These are phyloP conservation scores for Misgurnus mizolepis DNA, from an alignment of 2,113 vertebrate species.

Conservation along the genomic window DNA sequence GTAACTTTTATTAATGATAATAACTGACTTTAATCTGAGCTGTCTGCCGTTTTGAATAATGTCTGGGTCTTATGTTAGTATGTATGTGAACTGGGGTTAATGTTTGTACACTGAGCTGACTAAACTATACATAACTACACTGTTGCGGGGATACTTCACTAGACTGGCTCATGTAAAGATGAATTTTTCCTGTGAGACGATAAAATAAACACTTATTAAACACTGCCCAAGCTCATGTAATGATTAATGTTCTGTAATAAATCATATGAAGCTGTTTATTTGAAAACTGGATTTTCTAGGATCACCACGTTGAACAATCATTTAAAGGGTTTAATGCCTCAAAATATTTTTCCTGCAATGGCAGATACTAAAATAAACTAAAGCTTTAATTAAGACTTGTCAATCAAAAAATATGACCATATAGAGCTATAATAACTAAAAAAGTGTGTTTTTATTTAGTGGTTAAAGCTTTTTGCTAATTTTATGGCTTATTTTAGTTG, in stretches of 20 bases:
- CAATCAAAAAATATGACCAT: not conserved
- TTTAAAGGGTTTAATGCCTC: not conserved
- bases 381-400: not conserved
- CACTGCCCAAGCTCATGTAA: conserved; percentile 2
- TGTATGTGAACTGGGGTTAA: not conserved
- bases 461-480: not conserved
- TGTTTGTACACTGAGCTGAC: too few relatives aligned
- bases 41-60: not conserved
- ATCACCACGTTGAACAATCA: not conserved
- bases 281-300: not conserved
- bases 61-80: not conserved
- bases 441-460: not conserved
- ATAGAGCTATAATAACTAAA: not conserved
- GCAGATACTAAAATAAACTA: not conserved
- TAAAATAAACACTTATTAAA: conserved; percentile 17
- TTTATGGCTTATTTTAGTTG: not conserved
- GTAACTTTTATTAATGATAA: not conserved
- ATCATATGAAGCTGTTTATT: not conserved
- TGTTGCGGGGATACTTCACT: not conserved
- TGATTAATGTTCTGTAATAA: conserved; percentile 27
- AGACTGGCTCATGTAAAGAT: not conserved
- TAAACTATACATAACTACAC: not conserved
- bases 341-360: not conserved
- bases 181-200: not conserved
- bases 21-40: too few relatives aligned